phyloP scores from a whole-genome alignment of 2,113 vertebrate species.

The Paralichthys olivaceus region DNA sequence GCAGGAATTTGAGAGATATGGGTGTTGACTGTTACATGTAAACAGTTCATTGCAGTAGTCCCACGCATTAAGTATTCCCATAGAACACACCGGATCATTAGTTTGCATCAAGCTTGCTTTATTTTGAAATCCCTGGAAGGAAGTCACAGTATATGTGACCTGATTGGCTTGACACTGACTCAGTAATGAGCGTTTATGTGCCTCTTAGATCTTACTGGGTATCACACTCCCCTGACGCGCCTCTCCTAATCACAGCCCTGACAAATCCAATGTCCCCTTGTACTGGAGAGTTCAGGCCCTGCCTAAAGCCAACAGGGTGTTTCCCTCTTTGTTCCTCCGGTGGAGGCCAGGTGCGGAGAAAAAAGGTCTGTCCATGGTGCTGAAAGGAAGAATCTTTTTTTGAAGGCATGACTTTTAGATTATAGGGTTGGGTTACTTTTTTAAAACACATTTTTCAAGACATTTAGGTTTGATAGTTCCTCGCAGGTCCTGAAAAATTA shows the following conservation, averaged over 20 bases:
- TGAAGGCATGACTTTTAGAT: background rate
- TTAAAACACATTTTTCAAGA: background rate
- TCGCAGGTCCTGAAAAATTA: background rate
- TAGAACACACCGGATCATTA: background rate
- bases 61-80: background rate
- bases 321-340: constrained; percentile 55
- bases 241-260: constrained; percentile 42
- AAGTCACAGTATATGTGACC: background rate
- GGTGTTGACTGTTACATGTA: too few relatives aligned
- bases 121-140: constrained; percentile 53
- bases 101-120: background rate
- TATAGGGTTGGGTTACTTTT: background rate
- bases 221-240: constrained; percentile 56
- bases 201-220: constrained; percentile 56
- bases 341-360: background rate
- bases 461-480: background rate
- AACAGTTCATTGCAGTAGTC: too few relatives aligned
- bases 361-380: constrained; percentile 6
- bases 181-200: constrained; percentile 58
- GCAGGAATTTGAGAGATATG: too few relatives aligned
- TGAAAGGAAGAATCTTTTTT: background rate
- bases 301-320: constrained; percentile 43
- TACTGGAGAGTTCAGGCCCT: constrained; percentile 37
- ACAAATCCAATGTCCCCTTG: constrained; percentile 40
- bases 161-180: constrained; percentile 20